Evolutionary conservation across 2,888 invertebrate species (phyloP), one percentile per base, ranked within the genome.

Genomic region (Platerodrilus igneus): DNA sequence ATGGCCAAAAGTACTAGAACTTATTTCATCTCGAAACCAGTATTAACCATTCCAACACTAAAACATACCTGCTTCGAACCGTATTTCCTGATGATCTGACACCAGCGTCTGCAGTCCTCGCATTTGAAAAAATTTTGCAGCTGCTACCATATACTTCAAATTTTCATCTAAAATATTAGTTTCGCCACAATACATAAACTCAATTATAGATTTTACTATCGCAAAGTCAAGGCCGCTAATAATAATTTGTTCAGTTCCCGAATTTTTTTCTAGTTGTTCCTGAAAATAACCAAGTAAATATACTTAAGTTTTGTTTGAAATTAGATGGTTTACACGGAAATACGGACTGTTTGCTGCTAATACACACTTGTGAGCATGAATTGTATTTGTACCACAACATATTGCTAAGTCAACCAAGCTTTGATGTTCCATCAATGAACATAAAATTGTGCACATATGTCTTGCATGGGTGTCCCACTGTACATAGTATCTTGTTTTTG

Each of bases 121-220:
- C 45, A 84, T 81, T 66, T 83, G 80, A 45, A 85, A 76, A 56
- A 81, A 76, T 60, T 78, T 80, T 14, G 83, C 82, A 4, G 83
- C 82, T 36, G 81, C 78, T 28, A 83, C 74, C 30, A 85, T 62
- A 52, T 81, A 78, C 52, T 80, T 79, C 50, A 83, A 69, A 61
- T 81, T 75, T 52, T 81, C 78, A 62, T 82, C 80, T 32, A 77
- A 68, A 49, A 84, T 77, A 51, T 78, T 77, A 2, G 83, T 83
- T 69, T 83, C 82, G 2, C 84, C 84, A 56, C 81, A 83, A 58
- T 85, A 85, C 78, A 85, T 84, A 55, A 83, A 84, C 62, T 85
- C 84, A 18, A 85, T 77, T 43, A 84, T 71, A 29, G 79, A 79
- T 65, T 82, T 83, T 41, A 85, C 67, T 17, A 83, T 79, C 53